A percentile compares a stretch with the other conserved stretches of the same genome.
phyloP scores from a whole-genome alignment of 2,888 invertebrate species.

The Clivina fossor region DNA sequence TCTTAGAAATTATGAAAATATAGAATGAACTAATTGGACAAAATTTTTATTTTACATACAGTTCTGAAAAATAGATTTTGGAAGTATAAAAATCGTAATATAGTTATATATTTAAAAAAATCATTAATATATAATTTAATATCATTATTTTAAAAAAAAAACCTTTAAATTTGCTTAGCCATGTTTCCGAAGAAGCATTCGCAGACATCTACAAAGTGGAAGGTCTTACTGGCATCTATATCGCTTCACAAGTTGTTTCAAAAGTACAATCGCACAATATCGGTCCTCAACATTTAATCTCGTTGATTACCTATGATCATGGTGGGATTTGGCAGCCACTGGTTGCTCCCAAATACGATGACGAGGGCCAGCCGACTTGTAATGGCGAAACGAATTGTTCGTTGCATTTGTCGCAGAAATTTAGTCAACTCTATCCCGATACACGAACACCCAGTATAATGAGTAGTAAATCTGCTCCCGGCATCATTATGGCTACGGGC shows the following conservation, averaged over 20 bases:
- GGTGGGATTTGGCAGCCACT: slow-evolving; percentile 82
- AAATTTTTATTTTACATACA: too few species aligned
- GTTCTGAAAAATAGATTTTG: too few species aligned
- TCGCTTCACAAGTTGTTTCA: slow-evolving; percentile 74
- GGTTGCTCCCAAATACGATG: slow-evolving; percentile 69
- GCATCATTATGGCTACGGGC: slow-evolving; percentile 85
- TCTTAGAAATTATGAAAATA: too few species aligned
- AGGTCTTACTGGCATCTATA: slow-evolving; percentile 85
- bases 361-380: slow-evolving; percentile 69
- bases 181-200: slow-evolving; percentile 77
- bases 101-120: too few species aligned
- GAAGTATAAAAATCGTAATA: too few species aligned
- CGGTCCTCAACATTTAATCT: slow-evolving; percentile 74
- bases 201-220: slow-evolving; percentile 86
- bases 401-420: slow-evolving; percentile 83
- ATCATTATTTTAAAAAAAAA: too few species aligned
- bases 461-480: slow-evolving; percentile 84
- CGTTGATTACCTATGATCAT: slow-evolving; percentile 83
- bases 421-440: slow-evolving; percentile 79
- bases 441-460: slow-evolving; percentile 79
- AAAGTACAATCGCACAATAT: slow-evolving; percentile 60
- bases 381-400: slow-evolving; percentile 70
- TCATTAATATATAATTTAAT: too few species aligned
- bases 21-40: too few species aligned
- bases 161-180: slow-evolving; percentile 58